Evolutionary conservation across 1,140 invertebrate genomes (phyloP).

Genomic region (Protaetia brevitarsis): DNA sequence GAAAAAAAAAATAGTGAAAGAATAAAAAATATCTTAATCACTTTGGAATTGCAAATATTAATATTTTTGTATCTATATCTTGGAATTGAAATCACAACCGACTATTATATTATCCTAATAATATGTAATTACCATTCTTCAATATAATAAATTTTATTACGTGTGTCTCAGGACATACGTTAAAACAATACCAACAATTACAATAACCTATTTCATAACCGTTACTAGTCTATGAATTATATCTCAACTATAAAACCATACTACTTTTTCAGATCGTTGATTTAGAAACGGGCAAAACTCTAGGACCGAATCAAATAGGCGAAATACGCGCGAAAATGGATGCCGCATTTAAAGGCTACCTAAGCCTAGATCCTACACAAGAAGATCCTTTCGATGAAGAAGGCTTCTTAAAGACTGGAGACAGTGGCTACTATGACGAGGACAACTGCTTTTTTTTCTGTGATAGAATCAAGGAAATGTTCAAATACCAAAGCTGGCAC

Average conservation of each 20-base stretch:
- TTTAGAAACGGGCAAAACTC: background rate
- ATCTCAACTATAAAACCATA: no score
- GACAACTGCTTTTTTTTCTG: conserved; percentile 61
- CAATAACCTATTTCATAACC: background rate
- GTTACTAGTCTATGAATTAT: background rate
- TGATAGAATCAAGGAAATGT: conserved; percentile 68
- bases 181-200: background rate
- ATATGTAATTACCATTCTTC: no score
- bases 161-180: no score
- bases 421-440: conserved; percentile 63
- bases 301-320: background rate
- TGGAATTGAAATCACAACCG: no score
- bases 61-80: no score
- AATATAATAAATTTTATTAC: no score
- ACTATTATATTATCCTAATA: no score
- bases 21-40: no score
- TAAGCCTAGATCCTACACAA: background rate
- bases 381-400: conserved; percentile 45
- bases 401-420: conserved; percentile 63
- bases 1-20: no score
- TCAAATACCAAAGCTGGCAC: conserved; percentile 58
- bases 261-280: background rate
- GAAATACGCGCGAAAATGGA: no score
- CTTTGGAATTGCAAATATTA: no score
- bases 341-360: background rate